A percentile compares a stretch with the other conserved stretches of the same genome.
Evolutionary conservation across 2,888 invertebrate species (phyloP).

Genomic region (Agrochola lota): DNA sequence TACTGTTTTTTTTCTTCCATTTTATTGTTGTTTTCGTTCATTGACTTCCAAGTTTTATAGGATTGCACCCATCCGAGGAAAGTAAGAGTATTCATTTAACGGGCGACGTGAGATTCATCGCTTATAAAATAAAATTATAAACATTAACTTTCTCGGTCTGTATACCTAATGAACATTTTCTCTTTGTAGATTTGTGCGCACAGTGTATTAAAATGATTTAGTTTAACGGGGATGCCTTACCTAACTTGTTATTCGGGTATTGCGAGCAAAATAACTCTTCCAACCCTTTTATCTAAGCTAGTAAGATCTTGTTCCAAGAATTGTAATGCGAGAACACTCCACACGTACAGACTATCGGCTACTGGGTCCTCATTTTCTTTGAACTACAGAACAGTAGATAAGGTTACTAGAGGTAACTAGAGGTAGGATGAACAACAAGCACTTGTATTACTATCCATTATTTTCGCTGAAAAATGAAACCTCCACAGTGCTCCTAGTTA

Average conservation of each 20-base stretch:
- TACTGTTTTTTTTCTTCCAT: background rate
- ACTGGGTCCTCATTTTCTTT: conserved; percentile 21
- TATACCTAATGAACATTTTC: background rate
- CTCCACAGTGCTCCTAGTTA: conserved; percentile 35
- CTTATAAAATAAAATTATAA: background rate
- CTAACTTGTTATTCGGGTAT: background rate
- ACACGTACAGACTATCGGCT: conserved; percentile 25
- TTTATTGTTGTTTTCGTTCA: background rate
- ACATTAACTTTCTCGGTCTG: background rate
- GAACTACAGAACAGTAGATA: conserved; percentile 21
- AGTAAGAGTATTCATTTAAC: background rate
- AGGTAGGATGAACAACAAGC: conserved; percentile 22
- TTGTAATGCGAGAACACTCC: conserved; percentile 19
- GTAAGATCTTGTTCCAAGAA: conserved; percentile 23
- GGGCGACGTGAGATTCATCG: background rate
- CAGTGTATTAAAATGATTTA: background rate
- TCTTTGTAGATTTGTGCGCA: background rate
- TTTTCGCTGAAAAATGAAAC: conserved; percentile 50
- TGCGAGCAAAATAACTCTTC: background rate
- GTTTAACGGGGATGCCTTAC: background rate
- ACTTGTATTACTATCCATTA: conserved; percentile 26
- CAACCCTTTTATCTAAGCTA: conserved; percentile 7
- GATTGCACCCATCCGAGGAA: background rate
- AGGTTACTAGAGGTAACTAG: conserved; percentile 17
- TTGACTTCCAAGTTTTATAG: background rate